Percentiles rank a stretch among this genome's conserved stretches.
Evolutionary conservation across 2,888 invertebrate genomes (phyloP).

Genomic region (Protophormia terraenovae): DNA sequence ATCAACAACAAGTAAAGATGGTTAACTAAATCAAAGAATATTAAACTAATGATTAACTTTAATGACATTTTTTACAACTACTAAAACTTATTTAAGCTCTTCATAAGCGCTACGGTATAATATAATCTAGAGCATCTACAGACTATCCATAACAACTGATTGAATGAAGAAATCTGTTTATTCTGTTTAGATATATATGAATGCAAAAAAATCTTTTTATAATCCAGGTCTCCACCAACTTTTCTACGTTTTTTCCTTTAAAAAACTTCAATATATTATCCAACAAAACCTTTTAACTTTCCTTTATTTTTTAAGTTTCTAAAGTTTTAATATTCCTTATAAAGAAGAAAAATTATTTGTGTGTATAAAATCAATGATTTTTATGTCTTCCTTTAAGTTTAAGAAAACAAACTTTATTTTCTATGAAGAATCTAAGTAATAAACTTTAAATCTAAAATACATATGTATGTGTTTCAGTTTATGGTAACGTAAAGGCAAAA

Average conservation of each 20-base stretch:
- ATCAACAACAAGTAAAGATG: too few relatives aligned
- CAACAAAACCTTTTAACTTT: too few relatives aligned
- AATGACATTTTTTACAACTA: not conserved
- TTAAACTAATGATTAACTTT: not conserved
- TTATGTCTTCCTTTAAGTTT: slow-evolving; percentile 38
- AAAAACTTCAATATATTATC: not conserved
- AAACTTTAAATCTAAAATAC: slow-evolving; percentile 5
- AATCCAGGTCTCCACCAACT: not conserved
- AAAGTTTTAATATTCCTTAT: not conserved
- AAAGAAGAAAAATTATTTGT: not conserved
- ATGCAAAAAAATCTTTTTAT: too few relatives aligned
- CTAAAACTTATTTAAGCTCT: not conserved
- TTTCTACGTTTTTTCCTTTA: not conserved
- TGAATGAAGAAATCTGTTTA: not conserved
- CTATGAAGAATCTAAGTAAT: slow-evolving; percentile 2
- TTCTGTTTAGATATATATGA: not conserved
- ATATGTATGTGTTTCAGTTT: not conserved
- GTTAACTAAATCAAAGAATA: too few relatives aligned
- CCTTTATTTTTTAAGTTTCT: not conserved
- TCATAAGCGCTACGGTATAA: not conserved
- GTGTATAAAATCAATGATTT: slow-evolving; percentile 14
- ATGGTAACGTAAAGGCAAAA: too few relatives aligned
- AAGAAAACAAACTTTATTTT: slow-evolving; percentile 22
- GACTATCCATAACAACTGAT: not conserved
- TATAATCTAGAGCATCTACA: not conserved